Evolutionary conservation across 1,140 invertebrate genomes (phyloP), one percentile per base, ranked within the genome.

Genomic region (Eubasilissa regina): DNA sequence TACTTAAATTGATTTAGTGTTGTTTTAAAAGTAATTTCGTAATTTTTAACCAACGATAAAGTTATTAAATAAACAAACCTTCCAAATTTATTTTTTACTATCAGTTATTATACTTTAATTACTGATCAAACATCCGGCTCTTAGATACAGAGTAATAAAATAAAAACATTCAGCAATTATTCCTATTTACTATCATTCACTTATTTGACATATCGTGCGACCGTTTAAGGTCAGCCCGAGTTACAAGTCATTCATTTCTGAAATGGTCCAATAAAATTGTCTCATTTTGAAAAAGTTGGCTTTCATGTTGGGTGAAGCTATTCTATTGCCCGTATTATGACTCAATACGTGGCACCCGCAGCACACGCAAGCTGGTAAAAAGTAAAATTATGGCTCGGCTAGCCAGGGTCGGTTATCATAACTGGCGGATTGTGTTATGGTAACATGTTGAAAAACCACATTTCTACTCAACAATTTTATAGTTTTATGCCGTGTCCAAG

Each of bases 211-310:
- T 51, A 70, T 70, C 47, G 66, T 47, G 19, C 66, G 17, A n/a
- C 66, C 66, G 19, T 70, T 48, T 70, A 70, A 48, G 66, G 66
- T 21, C 66, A 48, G 66, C n/a, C 35, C 43, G 43, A 47, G 66
- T 70, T 51, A 70, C 66, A 70, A 62, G 74, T 56, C 48, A 75
- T 75, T 75, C 55, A 75, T 64, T 75, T 75, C 43, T 64, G 43
- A 75, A 75, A 75, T 56, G 58, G 56, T 64, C 44, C 56, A 60
- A 75, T 75, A 75, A 75, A 75, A 75, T 62, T 60, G 74, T 75
- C 74, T 75, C 56, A 75, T 75, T 56, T 60, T 44, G 72, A 74
- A 74, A 56, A 74, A 74, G 72, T 35, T 35, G 56, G 48, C 72
- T 56, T 56, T 51, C 51, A 58, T 21, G 51, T 56, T 56, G n/a